These are phyloP conservation scores for Patella vulgata DNA, from an alignment of 1,140 invertebrate genomes.

Conservation along the genomic window DNA sequence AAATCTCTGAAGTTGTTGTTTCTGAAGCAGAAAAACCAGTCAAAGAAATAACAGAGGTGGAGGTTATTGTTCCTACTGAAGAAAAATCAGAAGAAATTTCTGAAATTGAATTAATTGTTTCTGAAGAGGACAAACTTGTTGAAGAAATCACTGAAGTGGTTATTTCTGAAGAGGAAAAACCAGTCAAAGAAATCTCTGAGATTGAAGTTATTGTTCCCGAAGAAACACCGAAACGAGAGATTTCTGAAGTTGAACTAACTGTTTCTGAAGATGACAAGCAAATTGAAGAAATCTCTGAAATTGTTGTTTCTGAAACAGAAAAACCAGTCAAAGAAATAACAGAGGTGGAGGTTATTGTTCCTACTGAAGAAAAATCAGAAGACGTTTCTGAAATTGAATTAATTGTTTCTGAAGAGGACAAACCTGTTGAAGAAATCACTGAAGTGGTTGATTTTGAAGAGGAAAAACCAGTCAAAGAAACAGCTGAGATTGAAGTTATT, in stretches of 20 bases:
- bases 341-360: conserved; percentile 19
- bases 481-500: conserved; percentile 29
- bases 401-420: neutral
- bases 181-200: conserved; percentile 2
- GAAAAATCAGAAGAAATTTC: conserved; percentile 7
- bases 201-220: conserved; percentile 16
- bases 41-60: too few species aligned
- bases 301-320: conserved; percentile 26
- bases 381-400: conserved; percentile 14
- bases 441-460: conserved; percentile 10
- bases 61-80: conserved; percentile 7
- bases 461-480: conserved; percentile 40
- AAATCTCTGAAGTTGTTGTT: conserved; percentile 10
- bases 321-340: too few species aligned
- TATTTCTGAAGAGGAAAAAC: conserved; percentile 19
- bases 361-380: conserved; percentile 7
- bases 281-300: conserved; percentile 14
- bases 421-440: conserved; percentile 5
- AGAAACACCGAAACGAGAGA: conserved; percentile 10
- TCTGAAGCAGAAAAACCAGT: conserved; percentile 12
- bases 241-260: too few species aligned
- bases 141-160: conserved; percentile 15
- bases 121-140: conserved; percentile 9
- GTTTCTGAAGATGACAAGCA: neutral
- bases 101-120: conserved; percentile 8